A percentile compares a stretch with the other conserved stretches of the same genome.
Evolutionary conservation across 2,888 invertebrate species (phyloP).

Genomic region (Limnephilus rhombicus): DNA sequence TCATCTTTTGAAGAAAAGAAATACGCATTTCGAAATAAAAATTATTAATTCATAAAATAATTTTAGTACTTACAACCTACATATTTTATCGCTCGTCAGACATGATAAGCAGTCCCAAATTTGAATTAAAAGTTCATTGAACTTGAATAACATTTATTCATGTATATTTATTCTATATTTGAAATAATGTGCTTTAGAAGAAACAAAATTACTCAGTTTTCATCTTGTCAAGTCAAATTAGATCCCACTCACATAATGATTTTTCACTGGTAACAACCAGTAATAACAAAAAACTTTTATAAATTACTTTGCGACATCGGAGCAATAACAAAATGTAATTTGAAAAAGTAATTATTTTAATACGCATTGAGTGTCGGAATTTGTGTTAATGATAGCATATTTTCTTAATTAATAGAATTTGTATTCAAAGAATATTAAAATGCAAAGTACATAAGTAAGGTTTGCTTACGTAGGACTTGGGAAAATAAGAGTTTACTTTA

Average conservation of each 20-base stretch:
- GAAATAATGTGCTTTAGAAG: too few relatives aligned
- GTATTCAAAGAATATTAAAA: slow-evolving; percentile 16
- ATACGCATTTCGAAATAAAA: too few relatives aligned
- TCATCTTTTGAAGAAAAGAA: too few relatives aligned
- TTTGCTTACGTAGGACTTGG: slow-evolving; percentile 30
- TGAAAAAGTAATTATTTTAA: not conserved
- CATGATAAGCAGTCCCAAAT: too few relatives aligned
- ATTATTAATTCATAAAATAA: too few relatives aligned
- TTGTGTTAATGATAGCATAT: not conserved
- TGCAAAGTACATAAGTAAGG: slow-evolving; percentile 8
- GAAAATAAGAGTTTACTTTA: slow-evolving; percentile 49
- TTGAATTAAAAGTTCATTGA: too few relatives aligned
- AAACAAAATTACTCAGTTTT: not conserved
- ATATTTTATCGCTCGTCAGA: too few relatives aligned
- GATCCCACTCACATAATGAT: not conserved
- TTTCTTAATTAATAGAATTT: not conserved
- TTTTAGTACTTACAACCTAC: too few relatives aligned
- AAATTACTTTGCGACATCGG: not conserved
- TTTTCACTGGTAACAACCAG: not conserved
- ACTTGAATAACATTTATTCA: too few relatives aligned
- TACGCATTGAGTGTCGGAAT: not conserved
- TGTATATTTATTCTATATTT: too few relatives aligned
- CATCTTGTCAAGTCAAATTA: not conserved
- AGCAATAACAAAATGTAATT: not conserved
- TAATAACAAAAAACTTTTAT: not conserved